Base-by-base conservation (phyloP, 2,797 vertebrate genomes). In the Hypotaenidia okinawae region DNA sequence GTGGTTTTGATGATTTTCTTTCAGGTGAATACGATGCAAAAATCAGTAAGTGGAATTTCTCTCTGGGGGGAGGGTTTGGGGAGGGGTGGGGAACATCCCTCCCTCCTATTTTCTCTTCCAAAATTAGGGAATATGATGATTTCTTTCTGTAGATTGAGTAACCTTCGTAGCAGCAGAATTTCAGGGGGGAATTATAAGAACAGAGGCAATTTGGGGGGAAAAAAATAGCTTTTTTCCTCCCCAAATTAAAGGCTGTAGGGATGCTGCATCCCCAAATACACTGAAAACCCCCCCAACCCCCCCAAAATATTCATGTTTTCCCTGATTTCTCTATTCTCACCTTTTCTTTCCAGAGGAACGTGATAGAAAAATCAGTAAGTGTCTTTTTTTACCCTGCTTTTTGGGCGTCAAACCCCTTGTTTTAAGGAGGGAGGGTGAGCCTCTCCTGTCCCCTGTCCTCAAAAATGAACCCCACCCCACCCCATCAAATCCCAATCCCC, bases 121-220 rank as follows among this genome's bases (percentile, higher is more conserved):
- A 54, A 62, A 54, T 4, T 5, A 16, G 27, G 37, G 16, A 85
- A 59, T 21, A 12, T 8, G 3, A 2, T 8, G 18, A 22, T 58
- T 74, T 33, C 24, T 27, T 32, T 21, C 23, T 28, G 8, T 10
- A 11, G 30, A 14, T 28, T 4, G 41, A 64, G 12, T 13, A 25
- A 14, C 5, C 2, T 17, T 58, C 43, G 1, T 3, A 8, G 16
- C 7, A 11, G 6, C 6, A 0, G 4, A 15, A 58, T 49, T 79
- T 57, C 33, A 6, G 14, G 9, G 22, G 17, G 4, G 25, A 25
- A 14, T 12, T 7, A 2, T 9, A 35, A 21, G 19, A 1, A 13
- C 23, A n/a, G 35, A 25, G 35, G 52, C 52, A 27, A 16, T 47
- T 7, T 47, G 12, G 43, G 13, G 41, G 13, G 0, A 7, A 6